phyloP scores from a whole-genome alignment of 2,888 invertebrate genomes.

The Drosophila neotestacea region DNA sequence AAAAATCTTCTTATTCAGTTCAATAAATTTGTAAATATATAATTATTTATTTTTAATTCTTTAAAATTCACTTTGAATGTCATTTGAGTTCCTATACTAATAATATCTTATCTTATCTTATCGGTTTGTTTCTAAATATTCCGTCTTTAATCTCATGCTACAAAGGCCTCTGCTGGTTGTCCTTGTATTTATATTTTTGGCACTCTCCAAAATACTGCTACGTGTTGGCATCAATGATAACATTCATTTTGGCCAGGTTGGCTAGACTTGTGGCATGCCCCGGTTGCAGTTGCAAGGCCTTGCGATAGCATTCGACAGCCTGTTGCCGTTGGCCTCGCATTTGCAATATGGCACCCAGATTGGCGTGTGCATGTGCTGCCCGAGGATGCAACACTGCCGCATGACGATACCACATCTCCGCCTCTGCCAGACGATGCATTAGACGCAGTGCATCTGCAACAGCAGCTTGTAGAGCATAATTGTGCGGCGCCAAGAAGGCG shows the following conservation, averaged over 20 bases:
- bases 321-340: constrained; percentile 94
- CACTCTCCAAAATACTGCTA: constrained; percentile 26
- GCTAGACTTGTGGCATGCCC: constrained; percentile 94
- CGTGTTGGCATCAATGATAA: constrained; percentile 54
- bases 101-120: not conserved
- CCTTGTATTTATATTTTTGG: too few relatives aligned
- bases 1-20: too few relatives aligned
- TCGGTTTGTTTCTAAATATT: not conserved
- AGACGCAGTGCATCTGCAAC: constrained; percentile 94
- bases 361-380: constrained; percentile 95
- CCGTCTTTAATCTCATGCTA: not conserved
- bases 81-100: not conserved
- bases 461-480: constrained; percentile 93
- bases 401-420: constrained; percentile 93
- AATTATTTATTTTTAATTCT: too few relatives aligned
- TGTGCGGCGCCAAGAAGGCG: constrained; percentile 90
- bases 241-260: constrained; percentile 91
- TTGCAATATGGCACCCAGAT: constrained; percentile 96
- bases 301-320: constrained; percentile 93
- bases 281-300: constrained; percentile 93
- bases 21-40: too few relatives aligned
- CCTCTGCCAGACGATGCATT: constrained; percentile 91
- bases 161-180: constrained; percentile 3
- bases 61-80: too few relatives aligned
- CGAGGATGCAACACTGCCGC: constrained; percentile 86